Conservation (phyloP, 2,113 vertebrate genomes). For the Daboia siamensis region DNA sequence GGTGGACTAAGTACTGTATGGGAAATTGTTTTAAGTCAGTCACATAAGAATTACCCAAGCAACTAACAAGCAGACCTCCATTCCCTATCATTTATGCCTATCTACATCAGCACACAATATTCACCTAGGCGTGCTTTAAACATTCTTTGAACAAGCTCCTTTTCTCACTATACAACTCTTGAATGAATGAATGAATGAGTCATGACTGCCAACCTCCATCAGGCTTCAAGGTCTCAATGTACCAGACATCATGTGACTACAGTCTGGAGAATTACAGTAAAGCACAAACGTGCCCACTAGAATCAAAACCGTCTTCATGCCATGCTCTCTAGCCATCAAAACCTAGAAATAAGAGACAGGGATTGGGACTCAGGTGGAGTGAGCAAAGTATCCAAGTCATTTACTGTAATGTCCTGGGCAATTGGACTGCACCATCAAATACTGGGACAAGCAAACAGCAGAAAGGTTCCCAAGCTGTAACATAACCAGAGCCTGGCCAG, state of each 20-base stretch:
- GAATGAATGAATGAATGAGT: slow-evolving; percentile 6
- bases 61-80: not conserved
- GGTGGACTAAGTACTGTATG: not conserved
- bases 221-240: slow-evolving; percentile 40
- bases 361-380: not conserved
- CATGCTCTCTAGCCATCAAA: not conserved
- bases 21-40: not conserved
- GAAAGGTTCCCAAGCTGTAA: not conserved
- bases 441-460: not conserved
- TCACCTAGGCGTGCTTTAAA: not conserved
- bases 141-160: not conserved
- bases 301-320: not conserved
- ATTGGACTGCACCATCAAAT: not conserved
- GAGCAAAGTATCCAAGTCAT: not conserved
- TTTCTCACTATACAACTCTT: slow-evolving; percentile 9
- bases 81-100: not conserved
- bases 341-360: not conserved
- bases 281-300: not conserved
- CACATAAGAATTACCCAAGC: not conserved
- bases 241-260: not conserved
- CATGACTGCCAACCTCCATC: slow-evolving; percentile 31
- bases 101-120: not conserved
- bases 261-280: not conserved
- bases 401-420: rapidly evolving
- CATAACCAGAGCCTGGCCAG: not conserved